Base-by-base conservation (phyloP, 1,140 invertebrate species). In the Drosophila sp. region DNA sequence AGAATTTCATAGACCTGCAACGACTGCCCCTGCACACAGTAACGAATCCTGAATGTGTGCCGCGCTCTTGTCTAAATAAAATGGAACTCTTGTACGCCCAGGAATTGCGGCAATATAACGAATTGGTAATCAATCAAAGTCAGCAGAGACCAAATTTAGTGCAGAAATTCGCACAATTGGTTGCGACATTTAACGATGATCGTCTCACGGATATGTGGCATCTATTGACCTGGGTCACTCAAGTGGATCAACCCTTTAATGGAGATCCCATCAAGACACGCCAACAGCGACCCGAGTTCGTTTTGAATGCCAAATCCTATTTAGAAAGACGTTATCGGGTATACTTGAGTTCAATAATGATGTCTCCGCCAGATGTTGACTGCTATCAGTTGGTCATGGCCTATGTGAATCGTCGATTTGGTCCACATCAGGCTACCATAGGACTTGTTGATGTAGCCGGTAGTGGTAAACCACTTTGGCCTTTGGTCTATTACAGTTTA, bases 401-500 rank as follows among this genome's bases (percentile, higher is more conserved):
- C 79, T 98, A 96, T 92, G 95, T 98, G 0, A 95, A 95, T 4
- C 93, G 98, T 0, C 94, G 76, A 0, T 91, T 92, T 8, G 93
- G 93, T 76, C 72, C 91, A 5, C 90, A 93, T 23, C 91, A 92
- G 60, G 23, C 44, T 3, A 91, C 92, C 65, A 91, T 93, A 32
- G 96, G 95, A 1, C 91, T 97, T 85, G 96, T 98, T 90, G 95
- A 95, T 3, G 90, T 97, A 1, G 96, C 97, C 41, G 96, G 97
- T 23, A 94, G 93, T 5, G 94, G 93, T 7, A 95, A 95, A 71
- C 97, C 98, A 1, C 93, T 98, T 3, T 92, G 91, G 91, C 96
- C 97, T 0, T 93, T 98, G 87, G 95, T 98, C 3, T 99, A 98
- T 91, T 98, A 97, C 91, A 98, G 97, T 80, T 93, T 99, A 65